These are phyloP conservation scores for Eurystomus gularis DNA, from an alignment of 2,113 vertebrate genomes.

Conservation along the genomic window DNA sequence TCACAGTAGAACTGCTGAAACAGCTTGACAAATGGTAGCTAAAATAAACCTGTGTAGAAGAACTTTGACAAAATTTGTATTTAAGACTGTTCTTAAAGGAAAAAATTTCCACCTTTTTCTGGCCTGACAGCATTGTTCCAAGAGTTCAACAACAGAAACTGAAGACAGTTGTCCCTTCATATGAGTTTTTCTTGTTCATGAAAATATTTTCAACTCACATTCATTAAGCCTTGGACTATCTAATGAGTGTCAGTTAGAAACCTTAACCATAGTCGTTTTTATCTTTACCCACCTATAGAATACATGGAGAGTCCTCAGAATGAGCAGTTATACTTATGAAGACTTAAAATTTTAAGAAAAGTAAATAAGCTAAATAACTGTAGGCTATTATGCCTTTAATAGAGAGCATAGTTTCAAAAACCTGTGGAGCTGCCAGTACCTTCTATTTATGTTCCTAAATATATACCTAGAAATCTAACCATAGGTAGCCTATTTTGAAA, in stretches of 20 bases:
- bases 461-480: neutral
- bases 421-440: neutral
- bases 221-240: neutral
- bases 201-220: neutral
- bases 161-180: neutral
- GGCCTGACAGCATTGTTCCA: conserved; percentile 28
- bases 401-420: neutral
- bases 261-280: neutral
- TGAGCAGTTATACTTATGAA: neutral
- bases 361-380: neutral
- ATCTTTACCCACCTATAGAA: neutral
- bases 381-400: neutral
- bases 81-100: conserved; percentile 23
- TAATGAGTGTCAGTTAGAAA: neutral
- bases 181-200: neutral
- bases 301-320: neutral
- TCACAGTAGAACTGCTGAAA: conserved; percentile 68
- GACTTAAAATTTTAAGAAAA: neutral
- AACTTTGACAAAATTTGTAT: conserved; percentile 57
- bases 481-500: neutral
- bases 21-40: conserved; percentile 59
- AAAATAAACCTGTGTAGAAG: conserved; percentile 58
- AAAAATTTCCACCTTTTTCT: conserved; percentile 59
- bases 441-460: neutral
- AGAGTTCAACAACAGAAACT: neutral